Conservation (phyloP, 2,888 invertebrate species). For the Diaprepes abbreviatus region DNA sequence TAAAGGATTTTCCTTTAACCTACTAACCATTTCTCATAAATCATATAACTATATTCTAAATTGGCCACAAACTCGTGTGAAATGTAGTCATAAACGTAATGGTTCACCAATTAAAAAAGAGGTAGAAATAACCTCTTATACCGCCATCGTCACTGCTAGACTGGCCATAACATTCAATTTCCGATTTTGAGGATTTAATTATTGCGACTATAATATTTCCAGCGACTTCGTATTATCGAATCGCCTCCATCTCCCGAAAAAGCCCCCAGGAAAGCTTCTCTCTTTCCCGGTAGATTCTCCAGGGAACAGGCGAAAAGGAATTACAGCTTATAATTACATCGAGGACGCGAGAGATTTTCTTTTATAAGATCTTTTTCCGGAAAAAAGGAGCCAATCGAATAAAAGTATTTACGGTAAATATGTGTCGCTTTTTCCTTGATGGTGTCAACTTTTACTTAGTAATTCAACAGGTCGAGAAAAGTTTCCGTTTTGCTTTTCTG, state of each 20-base stretch:
- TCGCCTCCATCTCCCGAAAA: slow-evolving; percentile 18
- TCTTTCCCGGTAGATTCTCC: slow-evolving; percentile 13
- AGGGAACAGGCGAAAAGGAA: slow-evolving; percentile 26
- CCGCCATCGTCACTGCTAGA: background rate
- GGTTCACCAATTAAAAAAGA: too few relatives aligned
- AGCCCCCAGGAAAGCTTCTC: slow-evolving; percentile 25
- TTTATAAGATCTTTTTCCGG: slow-evolving; percentile 9
- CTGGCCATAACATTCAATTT: slow-evolving; percentile 29
- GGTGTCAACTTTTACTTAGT: background rate
- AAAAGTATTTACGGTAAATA: background rate
- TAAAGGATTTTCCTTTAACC: too few relatives aligned
- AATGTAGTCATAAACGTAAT: too few relatives aligned
- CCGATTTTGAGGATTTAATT: slow-evolving; percentile 45
- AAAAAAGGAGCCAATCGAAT: slow-evolving; percentile 4
- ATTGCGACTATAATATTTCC: slow-evolving; percentile 46
- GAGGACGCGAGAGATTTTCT: slow-evolving; percentile 18
- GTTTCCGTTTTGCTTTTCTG: too few relatives aligned
- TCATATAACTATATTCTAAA: too few relatives aligned
- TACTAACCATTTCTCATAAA: too few relatives aligned
- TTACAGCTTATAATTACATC: slow-evolving; percentile 33
- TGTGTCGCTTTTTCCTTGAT: background rate
- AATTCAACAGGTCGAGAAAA: background rate
- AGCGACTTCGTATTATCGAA: slow-evolving; percentile 43
- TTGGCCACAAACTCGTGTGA: too few relatives aligned
- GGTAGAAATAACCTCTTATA: too few relatives aligned